These are phyloP conservation scores for Coregonus suidteri DNA, from an alignment of 2,797 vertebrate genomes.

Conservation along the genomic window DNA sequence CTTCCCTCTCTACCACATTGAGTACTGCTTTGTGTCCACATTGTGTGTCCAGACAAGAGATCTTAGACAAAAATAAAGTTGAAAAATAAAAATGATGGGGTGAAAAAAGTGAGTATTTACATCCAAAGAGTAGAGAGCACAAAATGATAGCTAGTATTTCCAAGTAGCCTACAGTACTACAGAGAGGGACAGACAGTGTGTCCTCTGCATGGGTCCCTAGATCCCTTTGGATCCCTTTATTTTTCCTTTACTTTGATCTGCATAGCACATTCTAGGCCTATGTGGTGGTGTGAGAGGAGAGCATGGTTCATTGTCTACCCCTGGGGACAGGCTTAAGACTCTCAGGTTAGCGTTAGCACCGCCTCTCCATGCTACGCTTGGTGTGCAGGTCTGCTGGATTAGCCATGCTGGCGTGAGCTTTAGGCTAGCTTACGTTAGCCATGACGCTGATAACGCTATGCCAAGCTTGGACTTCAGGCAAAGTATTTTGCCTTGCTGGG, in stretches of 20 bases:
- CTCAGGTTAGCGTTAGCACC: constrained; percentile 40
- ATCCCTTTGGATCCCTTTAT: constrained; percentile 20
- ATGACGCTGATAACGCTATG: constrained; percentile 19
- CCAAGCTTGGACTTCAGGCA: constrained; percentile 40
- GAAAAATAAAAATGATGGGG: background rate
- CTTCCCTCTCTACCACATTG: background rate
- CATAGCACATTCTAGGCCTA: background rate
- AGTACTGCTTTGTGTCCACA: background rate
- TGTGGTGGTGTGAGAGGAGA: constrained; percentile 11
- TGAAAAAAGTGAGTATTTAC: background rate
- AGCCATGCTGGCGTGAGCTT: constrained; percentile 36
- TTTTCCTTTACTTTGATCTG: constrained; percentile 37
- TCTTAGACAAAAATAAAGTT: background rate
- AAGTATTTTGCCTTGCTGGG: constrained; percentile 20
- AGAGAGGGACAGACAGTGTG: background rate
- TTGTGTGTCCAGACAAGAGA: background rate
- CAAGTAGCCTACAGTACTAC: background rate
- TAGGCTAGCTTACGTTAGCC: constrained; percentile 3
- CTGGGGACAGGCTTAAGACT: constrained; percentile 39
- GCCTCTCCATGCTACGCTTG: constrained; percentile 44
- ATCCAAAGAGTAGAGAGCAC: background rate
- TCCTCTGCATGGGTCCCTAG: constrained; percentile 10
- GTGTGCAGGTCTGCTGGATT: constrained; percentile 36
- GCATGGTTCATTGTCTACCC: constrained; percentile 30
- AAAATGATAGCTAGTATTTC: background rate